A percentile compares a stretch with the other conserved stretches of the same genome.
These are phyloP conservation scores for Atta texana DNA, from an alignment of 1,140 invertebrate genomes.

Conservation along the genomic window DNA sequence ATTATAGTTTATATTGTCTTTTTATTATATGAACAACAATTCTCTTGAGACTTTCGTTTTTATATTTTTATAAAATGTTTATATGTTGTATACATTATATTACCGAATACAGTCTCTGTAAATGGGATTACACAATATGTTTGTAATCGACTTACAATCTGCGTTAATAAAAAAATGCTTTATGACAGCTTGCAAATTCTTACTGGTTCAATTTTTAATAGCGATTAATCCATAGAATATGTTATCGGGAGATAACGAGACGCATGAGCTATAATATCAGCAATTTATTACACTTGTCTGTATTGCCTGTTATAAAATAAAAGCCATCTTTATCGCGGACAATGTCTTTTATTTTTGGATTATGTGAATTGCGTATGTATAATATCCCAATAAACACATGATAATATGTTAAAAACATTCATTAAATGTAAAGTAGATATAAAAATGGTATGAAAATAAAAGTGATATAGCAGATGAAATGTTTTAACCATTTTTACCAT, in stretches of 20 bases:
- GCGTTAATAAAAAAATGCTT: conserved; percentile 46
- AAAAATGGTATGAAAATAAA: background rate
- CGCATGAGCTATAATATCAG: background rate
- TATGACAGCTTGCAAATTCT: conserved; percentile 5
- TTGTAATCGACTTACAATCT: conserved; percentile 7
- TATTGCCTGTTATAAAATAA: conserved; percentile 36
- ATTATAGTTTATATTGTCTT: conserved; percentile 24
- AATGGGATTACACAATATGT: background rate
- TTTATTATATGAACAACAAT: background rate
- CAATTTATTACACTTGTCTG: conserved; percentile 41
- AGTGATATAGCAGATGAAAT: background rate
- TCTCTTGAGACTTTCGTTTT: conserved; percentile 1
- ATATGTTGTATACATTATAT: background rate
- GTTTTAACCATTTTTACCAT: background rate
- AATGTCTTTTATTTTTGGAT: conserved; percentile 7
- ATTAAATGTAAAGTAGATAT: background rate
- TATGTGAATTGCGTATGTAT: background rate
- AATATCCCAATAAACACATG: background rate
- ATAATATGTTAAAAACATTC: background rate
- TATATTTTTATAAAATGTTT: conserved; percentile 45
- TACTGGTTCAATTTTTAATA: conserved; percentile 11
- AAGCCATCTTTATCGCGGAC: conserved; percentile 4
- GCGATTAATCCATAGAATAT: background rate
- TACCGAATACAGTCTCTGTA: background rate
- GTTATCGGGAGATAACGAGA: conserved; percentile 57